Evolutionary conservation across 2,888 invertebrate genomes (phyloP), one percentile per base, ranked within the genome.

Genomic region (Lithodes maja): DNA sequence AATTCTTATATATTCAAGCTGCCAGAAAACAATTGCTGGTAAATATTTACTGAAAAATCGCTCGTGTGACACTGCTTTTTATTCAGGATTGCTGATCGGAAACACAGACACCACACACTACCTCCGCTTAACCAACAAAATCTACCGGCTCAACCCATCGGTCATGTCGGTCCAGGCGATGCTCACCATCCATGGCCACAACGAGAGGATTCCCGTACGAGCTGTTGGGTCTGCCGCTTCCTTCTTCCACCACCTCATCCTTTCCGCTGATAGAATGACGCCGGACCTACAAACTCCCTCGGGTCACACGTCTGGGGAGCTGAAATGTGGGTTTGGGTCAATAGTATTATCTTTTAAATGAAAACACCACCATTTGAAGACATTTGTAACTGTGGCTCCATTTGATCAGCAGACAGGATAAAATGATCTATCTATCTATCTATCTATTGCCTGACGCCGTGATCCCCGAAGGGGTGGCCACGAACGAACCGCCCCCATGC

Each of bases 101-200:
- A 94, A 94, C 92, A 95, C 95, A 49, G 95, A 95, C 92, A 94
- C 94, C 0, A 92, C 93, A 49, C 94, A 94, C 93, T 95, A 94
- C 92, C 92, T 93, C 15, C 92, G 93, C 33, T 93, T 95, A 83
- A 93, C 94, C 1, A 92, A 93, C 17, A 93, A 93, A 90, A 93
- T 95, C 33, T 95, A 94, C 92, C 93, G 95, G 71, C 94, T 94
- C 92, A 93, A 93, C 86, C 94, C 95, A 3, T 93, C 92, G 15
- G 77, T 92, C 15, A 71, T 93, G 17, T 85, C 92, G 78, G 93
- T 93, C 7, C 92, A 92, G 2, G 94, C 94, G 90, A 78, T 93
- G 0, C 85, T 90, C 52, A 92, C 94, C 83, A 93, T 94, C 92
- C 95, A 95, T 93, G 95, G 95, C n/a, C 92, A 94, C 92, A 94